A percentile compares a stretch with the other conserved stretches of the same genome.
Conservation (phyloP, 2,888 invertebrate genomes). For the Coenonympha glycerion region DNA sequence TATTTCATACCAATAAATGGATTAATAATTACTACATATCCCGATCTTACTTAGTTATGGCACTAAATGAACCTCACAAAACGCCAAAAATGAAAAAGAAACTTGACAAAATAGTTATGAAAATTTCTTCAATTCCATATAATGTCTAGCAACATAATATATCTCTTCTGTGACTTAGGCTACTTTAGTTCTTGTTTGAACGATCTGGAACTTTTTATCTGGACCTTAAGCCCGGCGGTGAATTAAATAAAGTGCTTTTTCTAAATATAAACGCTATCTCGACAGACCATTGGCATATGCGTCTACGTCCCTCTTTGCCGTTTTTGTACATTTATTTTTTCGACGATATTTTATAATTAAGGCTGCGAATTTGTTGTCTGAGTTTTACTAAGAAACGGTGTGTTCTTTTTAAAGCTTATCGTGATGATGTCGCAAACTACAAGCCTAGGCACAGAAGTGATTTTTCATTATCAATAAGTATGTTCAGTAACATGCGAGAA, state of each 20-base stretch:
- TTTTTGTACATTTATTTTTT: slow-evolving; percentile 45
- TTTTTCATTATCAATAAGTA: slow-evolving; percentile 4
- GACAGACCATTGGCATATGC: slow-evolving; percentile 72
- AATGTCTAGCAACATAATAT: not conserved
- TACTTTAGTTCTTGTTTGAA: not conserved
- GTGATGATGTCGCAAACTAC: slow-evolving; percentile 16
- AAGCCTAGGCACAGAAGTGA: slow-evolving; percentile 2
- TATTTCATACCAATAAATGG: no score
- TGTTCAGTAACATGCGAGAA: not conserved
- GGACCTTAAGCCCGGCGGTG: slow-evolving; percentile 65
- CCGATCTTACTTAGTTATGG: no score
- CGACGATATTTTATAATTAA: slow-evolving; percentile 70
- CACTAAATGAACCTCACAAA: no score
- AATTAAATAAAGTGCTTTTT: slow-evolving; percentile 72
- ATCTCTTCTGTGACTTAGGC: not conserved
- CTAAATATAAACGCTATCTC: slow-evolving; percentile 74
- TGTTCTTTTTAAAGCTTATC: slow-evolving; percentile 18
- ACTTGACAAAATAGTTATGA: no score
- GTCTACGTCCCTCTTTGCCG: slow-evolving; percentile 45
- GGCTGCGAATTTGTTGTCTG: slow-evolving; percentile 31
- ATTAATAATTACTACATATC: no score
- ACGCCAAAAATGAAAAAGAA: no score
- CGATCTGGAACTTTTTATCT: slow-evolving; percentile 64
- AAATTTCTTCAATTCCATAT: no score
- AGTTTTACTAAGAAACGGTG: slow-evolving; percentile 49